These are phyloP conservation scores for Oreochromis niloticus DNA, from an alignment of 2,113 vertebrate genomes.

Conservation along the genomic window DNA sequence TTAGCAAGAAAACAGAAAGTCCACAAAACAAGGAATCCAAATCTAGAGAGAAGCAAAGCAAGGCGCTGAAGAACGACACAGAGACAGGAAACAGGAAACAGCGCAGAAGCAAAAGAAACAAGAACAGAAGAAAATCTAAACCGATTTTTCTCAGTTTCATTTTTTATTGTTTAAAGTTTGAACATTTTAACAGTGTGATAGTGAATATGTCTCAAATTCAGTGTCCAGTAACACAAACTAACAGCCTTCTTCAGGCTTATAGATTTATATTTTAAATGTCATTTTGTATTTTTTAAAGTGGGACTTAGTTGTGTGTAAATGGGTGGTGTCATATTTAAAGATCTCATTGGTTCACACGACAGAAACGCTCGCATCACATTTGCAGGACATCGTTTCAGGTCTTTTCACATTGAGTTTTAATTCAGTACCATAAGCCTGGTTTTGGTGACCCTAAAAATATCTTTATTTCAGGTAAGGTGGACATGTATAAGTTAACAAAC, in stretches of 20 bases:
- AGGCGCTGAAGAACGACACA: background rate
- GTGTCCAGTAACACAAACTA: background rate
- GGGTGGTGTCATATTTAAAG: background rate
- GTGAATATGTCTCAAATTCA: fast-evolving
- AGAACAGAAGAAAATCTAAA: background rate
- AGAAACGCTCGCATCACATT: background rate
- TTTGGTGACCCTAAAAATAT: background rate
- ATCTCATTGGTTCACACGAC: background rate
- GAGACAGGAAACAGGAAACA: background rate
- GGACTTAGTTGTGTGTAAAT: fast-evolving
- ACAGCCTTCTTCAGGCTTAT: fast-evolving
- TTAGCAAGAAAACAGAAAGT: background rate
- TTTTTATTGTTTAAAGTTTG: background rate
- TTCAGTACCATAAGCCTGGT: fast-evolving
- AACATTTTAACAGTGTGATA: fast-evolving
- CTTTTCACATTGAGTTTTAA: background rate
- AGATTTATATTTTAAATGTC: background rate
- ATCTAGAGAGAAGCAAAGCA: background rate
- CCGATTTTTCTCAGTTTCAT: background rate
- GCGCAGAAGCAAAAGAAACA: background rate
- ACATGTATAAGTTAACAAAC: fast-evolving
- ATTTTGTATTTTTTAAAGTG: background rate
- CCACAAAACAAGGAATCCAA: background rate
- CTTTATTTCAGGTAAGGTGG: background rate
- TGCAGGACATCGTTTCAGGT: background rate